phyloP scores from a whole-genome alignment of 2,797 vertebrate genomes.

The Syndactyla subalaris region DNA sequence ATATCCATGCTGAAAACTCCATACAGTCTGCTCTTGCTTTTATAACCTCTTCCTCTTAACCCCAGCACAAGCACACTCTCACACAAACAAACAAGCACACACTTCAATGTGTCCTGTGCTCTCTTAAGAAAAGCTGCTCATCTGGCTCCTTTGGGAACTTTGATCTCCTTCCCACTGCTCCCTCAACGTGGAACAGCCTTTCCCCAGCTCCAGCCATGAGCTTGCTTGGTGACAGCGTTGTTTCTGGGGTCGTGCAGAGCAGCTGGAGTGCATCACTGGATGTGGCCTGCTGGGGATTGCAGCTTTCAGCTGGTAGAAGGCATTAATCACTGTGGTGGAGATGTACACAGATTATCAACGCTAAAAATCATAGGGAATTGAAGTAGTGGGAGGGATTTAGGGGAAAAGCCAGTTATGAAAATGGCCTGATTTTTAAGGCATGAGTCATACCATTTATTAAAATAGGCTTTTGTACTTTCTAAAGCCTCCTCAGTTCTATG shows the following conservation, averaged over 20 bases:
- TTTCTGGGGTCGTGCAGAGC: background rate
- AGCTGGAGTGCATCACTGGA: background rate
- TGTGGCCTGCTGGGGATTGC: background rate
- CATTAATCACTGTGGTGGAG: background rate
- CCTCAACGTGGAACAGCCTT: background rate
- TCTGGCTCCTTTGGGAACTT: background rate
- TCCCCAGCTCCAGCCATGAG: background rate
- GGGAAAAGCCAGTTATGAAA: conserved; percentile 45
- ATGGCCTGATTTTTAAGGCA: conserved; percentile 45
- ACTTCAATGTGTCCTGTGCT: background rate
- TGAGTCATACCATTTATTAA: conserved; percentile 55
- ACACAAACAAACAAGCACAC: background rate
- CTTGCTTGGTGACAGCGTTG: background rate
- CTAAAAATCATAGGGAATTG: background rate
- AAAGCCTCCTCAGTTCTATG: background rate
- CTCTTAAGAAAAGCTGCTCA: background rate
- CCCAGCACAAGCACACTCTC: background rate
- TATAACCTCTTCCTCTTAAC: background rate
- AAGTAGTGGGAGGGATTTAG: conserved; percentile 32
- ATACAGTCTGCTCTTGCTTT: background rate
- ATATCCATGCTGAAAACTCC: background rate
- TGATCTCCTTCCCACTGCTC: background rate
- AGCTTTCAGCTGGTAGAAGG: background rate
- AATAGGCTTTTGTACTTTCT: conserved; percentile 47
- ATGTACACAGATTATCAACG: background rate